Base-by-base conservation (phyloP, 1,140 invertebrate genomes). In the Eueides isabella region DNA sequence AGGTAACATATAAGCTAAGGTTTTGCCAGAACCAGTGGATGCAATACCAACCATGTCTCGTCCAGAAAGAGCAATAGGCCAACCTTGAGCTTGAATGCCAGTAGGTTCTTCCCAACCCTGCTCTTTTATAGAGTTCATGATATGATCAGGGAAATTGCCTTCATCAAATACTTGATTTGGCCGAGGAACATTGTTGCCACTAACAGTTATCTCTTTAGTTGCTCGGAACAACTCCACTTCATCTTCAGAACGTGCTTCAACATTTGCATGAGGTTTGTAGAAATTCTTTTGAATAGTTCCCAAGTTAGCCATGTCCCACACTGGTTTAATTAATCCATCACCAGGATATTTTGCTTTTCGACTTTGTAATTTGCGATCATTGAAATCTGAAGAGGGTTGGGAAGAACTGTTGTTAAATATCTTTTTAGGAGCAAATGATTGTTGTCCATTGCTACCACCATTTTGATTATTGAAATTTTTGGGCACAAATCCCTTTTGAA, bases 11-110 rank as follows among this genome's bases (percentile, higher is more conserved):
- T 97, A 97, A 6, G 97, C 97, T 85, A 97, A 90, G 12, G 97
- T 98, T 94, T 98, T 98, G 72, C 98, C 97, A 48, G 97, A 98
- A 64, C 98, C 97, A 33, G 98, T 99, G 89, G 99, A 98, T 28
- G 99, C 98, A 88, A 99, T 99, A 28, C 98, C 98, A 66, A 98
- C 97, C 94, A 98, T 95, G 92, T 99, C 98, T 74, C 96, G 95
- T 23, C 98, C 98, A 88, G 96, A 97, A 3, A 99, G 92, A 79
- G 98, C 98, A 84, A 99, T 98, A 41, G 98, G 98, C 98, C 98
- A 99, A 38, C 97, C 97, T 90, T 97, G 97, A 44, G 97, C 95
- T 90, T 98, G 97, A 82, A 98, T 98, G 26, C 97, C 95, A 75
- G 97, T 99, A 9, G 98, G 98, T 79, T 97, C 95, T 75, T 94